Evolutionary conservation across 2,113 vertebrate species (phyloP), one percentile per base, ranked within the genome.

Genomic region (Platanista minor): DNA sequence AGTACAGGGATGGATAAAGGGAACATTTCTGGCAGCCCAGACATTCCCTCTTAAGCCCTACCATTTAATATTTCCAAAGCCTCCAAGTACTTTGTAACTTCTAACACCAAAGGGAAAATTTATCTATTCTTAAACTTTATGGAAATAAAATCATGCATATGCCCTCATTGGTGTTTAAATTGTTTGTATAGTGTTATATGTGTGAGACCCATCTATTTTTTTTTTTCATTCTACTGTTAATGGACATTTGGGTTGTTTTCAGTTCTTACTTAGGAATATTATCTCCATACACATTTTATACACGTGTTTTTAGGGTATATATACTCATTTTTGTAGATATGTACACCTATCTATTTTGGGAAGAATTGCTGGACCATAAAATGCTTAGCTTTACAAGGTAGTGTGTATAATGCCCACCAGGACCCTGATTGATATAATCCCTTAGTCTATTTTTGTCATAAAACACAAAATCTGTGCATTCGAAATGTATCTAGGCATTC

Each of bases 41-140:
- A 29, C 0, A 14, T 62, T 84, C 18, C 17, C 31, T 49, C 3
- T 1, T n/a, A n/a, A 67, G 3, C 0, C 15, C 2, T 66, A 18
- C 2, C 4, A 78, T 3, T 57, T 74, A 49, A 61, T 59, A 52
- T 87, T 72, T 81, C 10, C 10, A 95, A 78, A 39, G 3, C 0
- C 7, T 41, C 11, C 8, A 10, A 11, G 91, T 3, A 41, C 23
- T 54, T 62, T 91, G 15, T 69, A 75, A 59, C 21, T 71, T 94
- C 61, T 87, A 78, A 61, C 11, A 36, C 1, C 0, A 25, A 31
- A 31, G 2, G 8, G 43, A 39, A 72, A 46, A 43, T 27, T 33
- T 25, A 11, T 85, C 13, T 69, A 2, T 39, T 87, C 17, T 49
- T 77, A 64, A 46, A 43, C 14, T 66, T 86, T n/a, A 71, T 31